Percentiles rank a stretch among this genome's conserved stretches.
phyloP scores from a whole-genome alignment of 2,888 invertebrate genomes.

The Pardosa pseudoannulata region DNA sequence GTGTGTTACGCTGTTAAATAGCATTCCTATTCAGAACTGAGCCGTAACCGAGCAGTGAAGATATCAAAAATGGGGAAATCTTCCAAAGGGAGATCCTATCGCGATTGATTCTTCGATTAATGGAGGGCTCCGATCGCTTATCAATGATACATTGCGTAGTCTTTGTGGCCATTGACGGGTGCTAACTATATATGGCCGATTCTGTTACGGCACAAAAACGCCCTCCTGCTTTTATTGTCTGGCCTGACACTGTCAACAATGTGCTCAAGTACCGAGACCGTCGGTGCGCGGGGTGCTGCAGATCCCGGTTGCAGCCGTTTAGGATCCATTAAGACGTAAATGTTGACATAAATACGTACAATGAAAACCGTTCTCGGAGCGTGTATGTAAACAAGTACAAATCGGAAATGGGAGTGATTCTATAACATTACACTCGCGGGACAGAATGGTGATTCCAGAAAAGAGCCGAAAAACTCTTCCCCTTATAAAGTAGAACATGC shows the following conservation, averaged over 20 bases:
- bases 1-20: conserved; percentile 17
- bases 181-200: conserved; percentile 40
- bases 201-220: conserved; percentile 43
- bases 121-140: conserved; percentile 44
- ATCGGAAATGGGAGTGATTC: too few species aligned
- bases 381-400: too few species aligned
- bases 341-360: too few species aligned
- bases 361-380: too few species aligned
- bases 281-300: neutral
- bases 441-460: too few species aligned
- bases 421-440: too few species aligned
- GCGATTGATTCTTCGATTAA: conserved; percentile 28
- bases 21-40: conserved; percentile 3
- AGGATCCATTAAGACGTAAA: neutral
- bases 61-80: conserved; percentile 11
- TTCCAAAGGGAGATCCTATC: conserved; percentile 39
- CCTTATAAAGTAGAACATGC: too few species aligned
- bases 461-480: too few species aligned
- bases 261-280: conserved; percentile 2
- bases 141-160: conserved; percentile 41
- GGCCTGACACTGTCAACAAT: conserved; percentile 38
- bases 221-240: conserved; percentile 16
- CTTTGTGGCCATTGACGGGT: neutral
- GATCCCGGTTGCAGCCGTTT: neutral
- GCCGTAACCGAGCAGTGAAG: neutral